Base-by-base conservation (phyloP, 2,888 invertebrate genomes). In the Microctonus brassicae region DNA sequence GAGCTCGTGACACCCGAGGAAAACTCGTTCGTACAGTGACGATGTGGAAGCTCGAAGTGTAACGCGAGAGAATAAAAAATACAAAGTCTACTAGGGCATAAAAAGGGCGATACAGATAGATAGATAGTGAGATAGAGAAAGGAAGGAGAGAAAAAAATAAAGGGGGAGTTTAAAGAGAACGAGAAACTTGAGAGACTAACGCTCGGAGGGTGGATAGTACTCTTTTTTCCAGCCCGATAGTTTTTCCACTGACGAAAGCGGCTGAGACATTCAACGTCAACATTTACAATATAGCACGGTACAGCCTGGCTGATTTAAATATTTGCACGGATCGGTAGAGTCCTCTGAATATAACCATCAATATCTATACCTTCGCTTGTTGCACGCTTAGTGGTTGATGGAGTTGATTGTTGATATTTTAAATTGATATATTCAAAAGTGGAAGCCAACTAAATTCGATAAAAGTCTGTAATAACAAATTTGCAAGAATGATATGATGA, bases 361-460 rank as follows among this genome's bases (percentile, higher is more conserved):
- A 20, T 57, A 66, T 20, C 26, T 57, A 24, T 26, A 20, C n/a
- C 39, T 29, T 58, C 57, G 70, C 64, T 68, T 68, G 73, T 73
- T 70, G 70, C 68, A 67, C 68, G 67, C 70, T 70, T 62, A 70
- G 70, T 73, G 73, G 61, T 17, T 52, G 68, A 57, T 65, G 67
- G 63, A 29, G 17, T 64, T 68, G 64, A 70, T 64, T 73, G 36
- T 57, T 24, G 33, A 65, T n/a, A 39, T 13, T n/a, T 5, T 39
- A 11, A 7, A 36, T 9, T 3, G 11, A 4, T 11, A 1, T 36
- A 36, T 11, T n/a, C 6, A 39, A 2, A n/a, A 39, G 5, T n/a
- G n/a, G n/a, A 39, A 13, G 39, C 0, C n/a, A n/a, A 13, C 0
- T n/a, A 13, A 1, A 13, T 13, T 39, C n/a, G 13, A 39, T 39